Evolutionary conservation across 2,888 invertebrate genomes (phyloP).

Genomic region (Xestia rhomboidea): DNA sequence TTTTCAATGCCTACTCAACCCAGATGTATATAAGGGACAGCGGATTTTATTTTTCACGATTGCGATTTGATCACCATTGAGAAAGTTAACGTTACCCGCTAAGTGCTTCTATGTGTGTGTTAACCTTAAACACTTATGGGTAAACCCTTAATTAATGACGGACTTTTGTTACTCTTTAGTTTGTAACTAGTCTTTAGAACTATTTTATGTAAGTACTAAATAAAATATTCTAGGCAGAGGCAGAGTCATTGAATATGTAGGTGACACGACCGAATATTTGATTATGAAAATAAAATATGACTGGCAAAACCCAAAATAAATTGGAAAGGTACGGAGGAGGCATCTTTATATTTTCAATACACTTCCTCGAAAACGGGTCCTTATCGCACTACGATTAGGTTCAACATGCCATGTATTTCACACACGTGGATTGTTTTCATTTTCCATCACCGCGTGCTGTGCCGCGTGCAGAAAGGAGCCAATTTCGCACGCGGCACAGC

Average conservation of each 20-base stretch:
- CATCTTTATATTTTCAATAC: not conserved
- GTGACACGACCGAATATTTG: not conserved
- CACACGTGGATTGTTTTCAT: no score
- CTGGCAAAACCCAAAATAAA: not conserved
- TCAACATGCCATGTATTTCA: no score
- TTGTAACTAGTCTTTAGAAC: not conserved
- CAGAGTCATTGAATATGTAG: not conserved
- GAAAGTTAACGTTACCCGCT: no score
- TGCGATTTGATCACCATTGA: not conserved
- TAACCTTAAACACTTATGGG: conserved; percentile 16
- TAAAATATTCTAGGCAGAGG: not conserved
- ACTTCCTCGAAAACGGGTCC: no score
- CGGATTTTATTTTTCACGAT: not conserved
- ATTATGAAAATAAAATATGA: not conserved
- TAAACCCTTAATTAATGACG: conserved; percentile 30
- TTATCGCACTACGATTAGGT: no score
- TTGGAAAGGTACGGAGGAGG: not conserved
- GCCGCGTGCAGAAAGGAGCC: no score
- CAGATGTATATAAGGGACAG: not conserved
- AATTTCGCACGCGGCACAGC: no score
- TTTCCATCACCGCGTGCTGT: no score
- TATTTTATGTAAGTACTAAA: not conserved
- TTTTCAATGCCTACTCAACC: not conserved
- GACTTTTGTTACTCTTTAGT: conserved; percentile 16
- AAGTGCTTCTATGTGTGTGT: not conserved